Conservation (phyloP, 2,797 vertebrate genomes). For the Sebastes goodei region DNA sequence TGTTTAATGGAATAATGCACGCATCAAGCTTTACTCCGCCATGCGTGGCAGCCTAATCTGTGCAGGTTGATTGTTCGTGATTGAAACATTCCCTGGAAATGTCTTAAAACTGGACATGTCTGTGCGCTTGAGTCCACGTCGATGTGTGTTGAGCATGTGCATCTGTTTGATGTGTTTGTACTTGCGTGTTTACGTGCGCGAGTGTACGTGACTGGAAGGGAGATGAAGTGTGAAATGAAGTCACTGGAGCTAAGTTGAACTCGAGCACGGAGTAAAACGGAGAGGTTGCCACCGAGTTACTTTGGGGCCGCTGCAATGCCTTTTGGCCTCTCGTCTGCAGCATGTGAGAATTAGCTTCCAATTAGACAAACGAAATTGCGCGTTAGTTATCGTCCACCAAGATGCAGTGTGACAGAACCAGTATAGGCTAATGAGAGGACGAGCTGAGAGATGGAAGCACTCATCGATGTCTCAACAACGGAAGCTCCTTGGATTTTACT, state of each 20-base stretch:
- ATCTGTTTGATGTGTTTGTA: not conserved
- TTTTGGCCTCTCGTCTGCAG: constrained; percentile 27
- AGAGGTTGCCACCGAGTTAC: constrained; percentile 29
- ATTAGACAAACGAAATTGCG: constrained; percentile 61
- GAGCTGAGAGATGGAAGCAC: not conserved
- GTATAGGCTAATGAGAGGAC: constrained; percentile 22
- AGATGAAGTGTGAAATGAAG: constrained; percentile 68
- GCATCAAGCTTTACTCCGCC: constrained; percentile 27
- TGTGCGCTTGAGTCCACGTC: not conserved
- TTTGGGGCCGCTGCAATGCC: constrained; percentile 8
- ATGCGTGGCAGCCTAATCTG: constrained; percentile 57
- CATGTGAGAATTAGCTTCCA: constrained; percentile 41
- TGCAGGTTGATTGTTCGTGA: constrained; percentile 55
- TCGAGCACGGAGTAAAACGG: constrained; percentile 25
- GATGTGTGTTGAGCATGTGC: not conserved
- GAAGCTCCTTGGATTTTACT: not conserved
- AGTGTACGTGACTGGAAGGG: constrained; percentile 34
- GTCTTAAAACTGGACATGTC: constrained; percentile 27
- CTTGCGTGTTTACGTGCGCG: not conserved
- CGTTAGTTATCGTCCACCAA: constrained; percentile 25
- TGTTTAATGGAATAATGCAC: constrained; percentile 67
- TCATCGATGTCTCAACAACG: not conserved
- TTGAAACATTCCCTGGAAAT: constrained; percentile 53
- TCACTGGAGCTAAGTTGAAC: constrained; percentile 49
- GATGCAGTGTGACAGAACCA: constrained; percentile 39